Percentiles rank a stretch among this genome's conserved stretches.
These are phyloP conservation scores for Zingel zingel DNA, from an alignment of 2,113 vertebrate species.

Conservation along the genomic window DNA sequence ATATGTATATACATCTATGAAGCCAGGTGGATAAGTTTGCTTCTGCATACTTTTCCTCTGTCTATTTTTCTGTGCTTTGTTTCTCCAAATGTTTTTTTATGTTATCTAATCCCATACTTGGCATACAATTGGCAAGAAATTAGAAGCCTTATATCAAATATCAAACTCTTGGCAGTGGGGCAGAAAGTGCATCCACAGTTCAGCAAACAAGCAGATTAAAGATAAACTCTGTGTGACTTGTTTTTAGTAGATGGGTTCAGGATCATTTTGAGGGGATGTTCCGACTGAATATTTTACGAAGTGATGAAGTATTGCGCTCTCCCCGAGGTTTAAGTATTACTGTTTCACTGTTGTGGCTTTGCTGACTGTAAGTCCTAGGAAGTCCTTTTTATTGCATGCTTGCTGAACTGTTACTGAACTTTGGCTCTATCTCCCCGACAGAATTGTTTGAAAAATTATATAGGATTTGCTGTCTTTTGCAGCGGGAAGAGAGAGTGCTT, in stretches of 20 bases:
- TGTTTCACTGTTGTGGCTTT: not conserved
- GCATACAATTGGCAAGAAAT: too few relatives aligned
- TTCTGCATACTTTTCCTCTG: not conserved
- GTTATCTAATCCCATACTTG: not conserved
- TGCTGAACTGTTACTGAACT: not conserved
- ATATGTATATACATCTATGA: not conserved
- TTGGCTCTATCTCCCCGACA: not conserved
- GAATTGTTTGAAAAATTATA: not conserved
- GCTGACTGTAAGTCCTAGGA: not conserved
- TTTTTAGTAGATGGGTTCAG: not conserved
- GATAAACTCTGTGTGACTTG: constrained; percentile 23
- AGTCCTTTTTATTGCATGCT: not conserved
- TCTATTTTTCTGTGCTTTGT: too few relatives aligned
- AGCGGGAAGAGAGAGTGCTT: not conserved
- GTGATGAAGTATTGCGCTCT: not conserved
- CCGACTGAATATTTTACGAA: constrained; percentile 24
- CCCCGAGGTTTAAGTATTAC: not conserved
- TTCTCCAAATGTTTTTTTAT: not conserved
- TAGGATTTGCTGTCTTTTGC: not conserved
- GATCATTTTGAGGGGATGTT: constrained; percentile 16
- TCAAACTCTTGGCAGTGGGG: not conserved
- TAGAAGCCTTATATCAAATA: too few relatives aligned
- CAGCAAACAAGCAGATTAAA: not conserved
- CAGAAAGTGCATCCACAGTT: constrained; percentile 7
- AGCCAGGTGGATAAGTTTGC: not conserved